Evolutionary conservation across 2,113 vertebrate species (phyloP).

Genomic region (Scortum barcoo): DNA sequence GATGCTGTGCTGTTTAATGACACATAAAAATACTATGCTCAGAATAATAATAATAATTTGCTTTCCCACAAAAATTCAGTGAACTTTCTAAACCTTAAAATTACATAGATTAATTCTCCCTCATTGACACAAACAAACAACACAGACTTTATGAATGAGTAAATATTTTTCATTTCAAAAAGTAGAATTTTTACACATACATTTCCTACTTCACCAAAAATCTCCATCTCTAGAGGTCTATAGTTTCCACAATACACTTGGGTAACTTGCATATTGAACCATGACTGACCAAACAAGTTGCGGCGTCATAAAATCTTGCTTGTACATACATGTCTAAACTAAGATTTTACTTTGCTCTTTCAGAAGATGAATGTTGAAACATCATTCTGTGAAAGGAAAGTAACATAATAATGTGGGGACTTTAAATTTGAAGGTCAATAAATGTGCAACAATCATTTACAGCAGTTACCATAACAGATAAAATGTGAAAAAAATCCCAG

Average conservation of each 20-base stretch:
- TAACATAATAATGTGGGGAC: background rate
- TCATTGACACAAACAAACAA: no score
- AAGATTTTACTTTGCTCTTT: background rate
- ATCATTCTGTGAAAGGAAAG: background rate
- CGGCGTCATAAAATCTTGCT: background rate
- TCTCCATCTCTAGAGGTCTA: background rate
- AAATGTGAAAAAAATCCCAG: slow-evolving; percentile 3
- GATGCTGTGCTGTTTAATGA: no score
- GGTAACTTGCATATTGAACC: background rate
- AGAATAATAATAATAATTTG: background rate
- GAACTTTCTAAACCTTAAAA: background rate
- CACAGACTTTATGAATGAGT: no score
- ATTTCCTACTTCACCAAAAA: background rate
- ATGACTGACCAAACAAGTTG: background rate
- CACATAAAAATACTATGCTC: background rate
- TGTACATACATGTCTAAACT: background rate
- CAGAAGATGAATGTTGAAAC: background rate
- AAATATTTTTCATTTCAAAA: background rate
- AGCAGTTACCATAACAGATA: background rate
- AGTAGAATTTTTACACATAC: background rate
- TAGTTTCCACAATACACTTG: background rate
- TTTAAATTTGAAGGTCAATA: background rate
- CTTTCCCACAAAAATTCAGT: background rate
- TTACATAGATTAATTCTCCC: background rate
- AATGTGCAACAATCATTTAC: background rate